A percentile compares a stretch with the other conserved stretches of the same genome.
phyloP scores from a whole-genome alignment of 2,888 invertebrate genomes.

The Siphlonurus alternatus region DNA sequence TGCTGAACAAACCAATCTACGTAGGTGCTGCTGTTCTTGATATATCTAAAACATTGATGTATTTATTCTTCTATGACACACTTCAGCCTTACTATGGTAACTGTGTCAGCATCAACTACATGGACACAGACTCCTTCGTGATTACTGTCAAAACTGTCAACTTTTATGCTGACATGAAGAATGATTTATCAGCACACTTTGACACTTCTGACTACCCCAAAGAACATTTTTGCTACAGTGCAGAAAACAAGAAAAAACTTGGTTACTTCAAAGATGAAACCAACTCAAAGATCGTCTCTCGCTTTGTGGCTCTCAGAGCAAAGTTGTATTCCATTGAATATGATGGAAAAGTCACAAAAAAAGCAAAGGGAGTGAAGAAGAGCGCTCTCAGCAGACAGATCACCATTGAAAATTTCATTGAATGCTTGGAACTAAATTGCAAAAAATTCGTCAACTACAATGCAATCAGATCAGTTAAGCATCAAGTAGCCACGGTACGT shows the following conservation, averaged over 20 bases:
- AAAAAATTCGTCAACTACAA: too few relatives aligned
- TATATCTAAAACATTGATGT: conserved; percentile 16
- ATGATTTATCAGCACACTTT: conserved; percentile 7
- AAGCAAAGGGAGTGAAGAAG: not conserved
- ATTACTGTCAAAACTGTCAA: conserved; percentile 5
- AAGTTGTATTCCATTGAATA: not conserved
- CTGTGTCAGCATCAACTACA: not conserved
- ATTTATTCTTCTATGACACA: conserved; percentile 18
- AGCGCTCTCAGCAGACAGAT: not conserved
- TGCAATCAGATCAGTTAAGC: too few relatives aligned
- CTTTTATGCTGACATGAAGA: conserved; percentile 5
- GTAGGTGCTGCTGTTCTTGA: conserved; percentile 19
- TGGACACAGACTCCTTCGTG: conserved; percentile 11
- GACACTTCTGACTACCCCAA: conserved; percentile 9
- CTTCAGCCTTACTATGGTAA: conserved; percentile 13
- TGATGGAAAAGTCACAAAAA: not conserved
- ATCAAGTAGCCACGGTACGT: conserved; percentile 12
- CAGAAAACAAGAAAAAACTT: not conserved
- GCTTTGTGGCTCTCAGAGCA: not conserved
- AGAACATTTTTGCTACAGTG: not conserved
- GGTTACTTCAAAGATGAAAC: not conserved
- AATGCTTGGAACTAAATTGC: too few relatives aligned
- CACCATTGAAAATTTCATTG: not conserved
- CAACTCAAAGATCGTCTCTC: not conserved
- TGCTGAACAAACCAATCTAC: conserved; percentile 20